These are phyloP conservation scores for Martes flavigula DNA, from an alignment of 2,797 vertebrate species.

Conservation along the genomic window DNA sequence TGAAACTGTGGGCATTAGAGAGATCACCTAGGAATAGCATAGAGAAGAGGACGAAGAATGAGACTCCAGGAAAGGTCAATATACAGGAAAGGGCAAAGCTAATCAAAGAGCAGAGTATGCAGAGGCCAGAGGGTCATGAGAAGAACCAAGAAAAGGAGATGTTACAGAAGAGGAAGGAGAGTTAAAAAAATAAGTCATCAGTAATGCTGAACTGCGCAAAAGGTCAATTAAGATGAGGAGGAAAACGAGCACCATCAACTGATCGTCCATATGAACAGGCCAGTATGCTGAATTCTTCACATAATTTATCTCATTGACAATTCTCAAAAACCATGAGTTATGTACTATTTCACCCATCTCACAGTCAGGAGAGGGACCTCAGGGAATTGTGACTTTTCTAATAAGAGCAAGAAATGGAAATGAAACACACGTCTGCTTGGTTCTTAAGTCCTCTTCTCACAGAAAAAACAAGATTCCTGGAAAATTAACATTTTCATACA, in stretches of 20 bases:
- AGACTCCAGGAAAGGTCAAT: background rate
- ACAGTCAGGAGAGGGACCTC: background rate
- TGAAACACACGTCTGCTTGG: background rate
- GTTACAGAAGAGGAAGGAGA: background rate
- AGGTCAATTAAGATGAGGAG: background rate
- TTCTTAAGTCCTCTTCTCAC: background rate
- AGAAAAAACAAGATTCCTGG: background rate
- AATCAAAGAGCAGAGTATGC: background rate
- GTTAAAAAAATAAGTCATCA: background rate
- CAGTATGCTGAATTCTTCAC: background rate
- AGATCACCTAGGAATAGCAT: background rate
- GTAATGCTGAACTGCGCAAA: background rate
- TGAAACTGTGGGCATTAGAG: background rate
- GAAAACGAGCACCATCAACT: background rate
- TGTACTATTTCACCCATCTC: background rate
- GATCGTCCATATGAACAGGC: background rate
- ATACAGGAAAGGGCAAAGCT: background rate
- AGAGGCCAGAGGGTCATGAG: background rate
- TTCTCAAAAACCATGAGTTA: background rate
- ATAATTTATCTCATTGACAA: background rate
- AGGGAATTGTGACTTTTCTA: background rate
- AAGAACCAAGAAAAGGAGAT: background rate
- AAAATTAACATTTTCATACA: background rate
- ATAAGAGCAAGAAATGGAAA: background rate
- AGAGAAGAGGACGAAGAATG: background rate